These are phyloP conservation scores for Aramus guarauna DNA, from an alignment of 2,113 vertebrate genomes.

Conservation along the genomic window DNA sequence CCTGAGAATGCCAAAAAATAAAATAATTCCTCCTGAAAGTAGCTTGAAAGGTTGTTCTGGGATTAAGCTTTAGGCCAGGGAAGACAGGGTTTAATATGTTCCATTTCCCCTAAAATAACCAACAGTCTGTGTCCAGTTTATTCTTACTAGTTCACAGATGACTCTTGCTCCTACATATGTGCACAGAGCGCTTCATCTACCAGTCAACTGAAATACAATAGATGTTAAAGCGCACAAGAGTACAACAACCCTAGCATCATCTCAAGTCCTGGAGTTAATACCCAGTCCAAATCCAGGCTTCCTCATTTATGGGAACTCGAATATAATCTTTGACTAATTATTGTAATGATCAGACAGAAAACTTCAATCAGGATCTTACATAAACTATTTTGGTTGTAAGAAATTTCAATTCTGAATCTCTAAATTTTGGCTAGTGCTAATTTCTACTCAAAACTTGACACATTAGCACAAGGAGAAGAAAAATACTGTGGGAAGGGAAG, in stretches of 20 bases:
- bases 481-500: neutral
- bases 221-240: neutral
- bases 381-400: neutral
- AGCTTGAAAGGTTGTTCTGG: neutral
- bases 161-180: neutral
- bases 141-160: neutral
- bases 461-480: neutral
- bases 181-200: neutral
- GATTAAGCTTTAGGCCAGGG: neutral
- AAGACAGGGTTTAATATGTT: neutral
- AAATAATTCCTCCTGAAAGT: neutral
- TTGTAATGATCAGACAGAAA: neutral
- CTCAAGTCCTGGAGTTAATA: neutral
- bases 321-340: neutral
- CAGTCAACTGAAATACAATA: neutral
- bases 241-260: neutral
- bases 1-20: neutral
- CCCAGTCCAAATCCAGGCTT: neutral
- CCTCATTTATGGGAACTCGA: neutral
- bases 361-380: neutral
- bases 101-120: neutral
- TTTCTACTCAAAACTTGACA: neutral
- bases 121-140: neutral
- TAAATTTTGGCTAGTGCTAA: neutral
- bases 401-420: neutral